Conservation (phyloP, 2,888 invertebrate species). For the Tiliacea aurago region DNA sequence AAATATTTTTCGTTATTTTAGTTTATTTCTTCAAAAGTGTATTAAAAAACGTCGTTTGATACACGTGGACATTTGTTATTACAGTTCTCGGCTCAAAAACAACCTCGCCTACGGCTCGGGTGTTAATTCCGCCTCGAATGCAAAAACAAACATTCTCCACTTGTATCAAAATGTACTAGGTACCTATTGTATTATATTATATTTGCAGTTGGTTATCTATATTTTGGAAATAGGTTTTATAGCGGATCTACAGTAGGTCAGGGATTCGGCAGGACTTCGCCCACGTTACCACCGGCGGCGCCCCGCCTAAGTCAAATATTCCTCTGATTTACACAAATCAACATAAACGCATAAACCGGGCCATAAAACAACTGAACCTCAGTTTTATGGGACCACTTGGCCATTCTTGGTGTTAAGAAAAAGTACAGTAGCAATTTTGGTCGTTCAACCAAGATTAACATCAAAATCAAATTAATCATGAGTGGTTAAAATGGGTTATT, state of each 20-base stretch:
- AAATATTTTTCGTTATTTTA: too few species aligned
- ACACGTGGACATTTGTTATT: too few species aligned
- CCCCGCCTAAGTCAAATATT: constrained; percentile 63
- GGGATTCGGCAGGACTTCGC: constrained; percentile 67
- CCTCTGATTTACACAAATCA: constrained; percentile 63
- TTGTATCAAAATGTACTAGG: too few species aligned
- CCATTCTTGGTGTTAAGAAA: constrained; percentile 45
- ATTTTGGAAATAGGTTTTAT: constrained; percentile 60
- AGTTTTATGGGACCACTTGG: constrained; percentile 33
- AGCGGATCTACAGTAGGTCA: constrained; percentile 67
- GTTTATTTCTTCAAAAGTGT: too few species aligned
- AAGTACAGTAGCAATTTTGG: constrained; percentile 27
- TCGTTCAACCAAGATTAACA: constrained; percentile 28
- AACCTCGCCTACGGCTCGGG: too few species aligned
- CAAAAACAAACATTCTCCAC: too few species aligned
- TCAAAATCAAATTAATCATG: constrained; percentile 27
- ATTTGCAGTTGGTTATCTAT: constrained; percentile 21
- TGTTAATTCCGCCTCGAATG: too few species aligned
- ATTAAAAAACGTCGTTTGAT: too few species aligned
- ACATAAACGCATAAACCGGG: constrained; percentile 57
- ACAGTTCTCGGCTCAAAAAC: too few species aligned
- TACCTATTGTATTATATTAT: too few species aligned
- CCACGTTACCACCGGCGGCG: constrained; percentile 69
- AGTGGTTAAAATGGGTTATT: too few species aligned
- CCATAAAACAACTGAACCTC: constrained; percentile 37